Evolutionary conservation across 2,113 vertebrate species (phyloP), one percentile per base, ranked within the genome.

Genomic region (Nerophis lumbriciformis): DNA sequence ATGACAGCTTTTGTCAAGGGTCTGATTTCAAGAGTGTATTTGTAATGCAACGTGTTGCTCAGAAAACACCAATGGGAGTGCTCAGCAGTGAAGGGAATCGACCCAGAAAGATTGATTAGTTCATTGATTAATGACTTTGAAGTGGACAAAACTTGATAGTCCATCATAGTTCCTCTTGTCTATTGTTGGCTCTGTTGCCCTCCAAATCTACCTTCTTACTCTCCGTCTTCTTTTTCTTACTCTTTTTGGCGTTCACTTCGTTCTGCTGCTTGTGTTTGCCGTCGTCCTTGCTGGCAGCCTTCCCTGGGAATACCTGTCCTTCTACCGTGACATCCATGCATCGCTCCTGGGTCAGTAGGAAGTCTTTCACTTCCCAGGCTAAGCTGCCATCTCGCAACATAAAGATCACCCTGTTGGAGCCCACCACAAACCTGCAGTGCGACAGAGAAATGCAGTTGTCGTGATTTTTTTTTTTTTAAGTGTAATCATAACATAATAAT

Each of bases 311-410:
- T 51, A 96, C 93, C 79, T 99, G 97, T 13, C 97, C 97, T 86
- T 99, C 97, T 75, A 99, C 89, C 3, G 97, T 99, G 14, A 99
- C 96, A 1, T 98, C 96, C 0, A 80, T 78, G 61, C 97, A 99
- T 73, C 94, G 90, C 5, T 98, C 94, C 68, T 99, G 96, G 16
- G 75, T 73, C 51, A 94, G 63, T 45, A 99, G 81, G 53, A 95
- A 99, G 90, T 99, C 95, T 84, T 97, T 98, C 79, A 99, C 89
- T 90, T 99, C 97, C 97, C 97, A 99, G 15, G 96, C 96, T 0
- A 93, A 88, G 57, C 93, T 89, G 0, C 97, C 97, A 1, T 99
- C 97, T 0, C 94, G 91, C 1, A 99, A 90, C 97, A 99, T 99
- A 71, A 99, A 99, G 85, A 99, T 99, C 50, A 88, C 96, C 0